Evolutionary conservation across 2,888 invertebrate genomes (phyloP).

Genomic region (Nomada ferruginata): DNA sequence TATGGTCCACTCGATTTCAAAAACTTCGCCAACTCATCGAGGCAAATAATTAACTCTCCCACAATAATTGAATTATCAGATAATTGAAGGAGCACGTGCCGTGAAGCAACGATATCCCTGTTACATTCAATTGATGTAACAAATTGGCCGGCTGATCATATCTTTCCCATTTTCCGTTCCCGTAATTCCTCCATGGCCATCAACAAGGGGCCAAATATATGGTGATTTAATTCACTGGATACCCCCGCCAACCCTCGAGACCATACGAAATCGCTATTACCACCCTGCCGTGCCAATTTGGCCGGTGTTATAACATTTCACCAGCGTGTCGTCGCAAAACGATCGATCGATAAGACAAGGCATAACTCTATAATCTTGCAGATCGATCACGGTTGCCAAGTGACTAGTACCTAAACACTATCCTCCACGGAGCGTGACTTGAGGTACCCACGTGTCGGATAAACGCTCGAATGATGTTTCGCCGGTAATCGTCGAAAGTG

Average conservation of each 20-base stretch:
- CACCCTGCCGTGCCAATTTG: conserved; percentile 31
- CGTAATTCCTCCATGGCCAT: neutral
- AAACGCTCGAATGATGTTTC: conserved; percentile 18
- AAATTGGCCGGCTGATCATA: neutral
- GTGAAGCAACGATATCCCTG: neutral
- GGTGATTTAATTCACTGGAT: neutral
- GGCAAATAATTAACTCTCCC: neutral
- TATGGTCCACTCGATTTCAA: neutral
- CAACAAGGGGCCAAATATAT: neutral
- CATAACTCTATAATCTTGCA: conserved; percentile 40
- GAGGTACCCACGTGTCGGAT: conserved; percentile 5
- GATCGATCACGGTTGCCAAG: conserved; percentile 74
- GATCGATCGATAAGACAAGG: conserved; percentile 57
- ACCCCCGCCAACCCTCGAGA: neutral
- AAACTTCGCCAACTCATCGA: neutral
- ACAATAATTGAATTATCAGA: neutral
- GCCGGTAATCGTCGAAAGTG: neutral
- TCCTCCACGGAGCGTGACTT: conserved; percentile 34
- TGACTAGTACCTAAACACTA: conserved; percentile 74
- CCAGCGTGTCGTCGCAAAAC: conserved; percentile 40
- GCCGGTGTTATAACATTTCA: conserved; percentile 29
- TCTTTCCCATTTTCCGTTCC: conserved; percentile 2
- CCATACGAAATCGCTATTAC: conserved; percentile 12
- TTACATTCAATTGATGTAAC: conserved; percentile 13
- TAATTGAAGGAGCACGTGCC: conserved; percentile 11